Evolutionary conservation across 2,888 invertebrate genomes (phyloP), one percentile per base, ranked within the genome.

Genomic region (Dasysyrphus tricinctus): DNA sequence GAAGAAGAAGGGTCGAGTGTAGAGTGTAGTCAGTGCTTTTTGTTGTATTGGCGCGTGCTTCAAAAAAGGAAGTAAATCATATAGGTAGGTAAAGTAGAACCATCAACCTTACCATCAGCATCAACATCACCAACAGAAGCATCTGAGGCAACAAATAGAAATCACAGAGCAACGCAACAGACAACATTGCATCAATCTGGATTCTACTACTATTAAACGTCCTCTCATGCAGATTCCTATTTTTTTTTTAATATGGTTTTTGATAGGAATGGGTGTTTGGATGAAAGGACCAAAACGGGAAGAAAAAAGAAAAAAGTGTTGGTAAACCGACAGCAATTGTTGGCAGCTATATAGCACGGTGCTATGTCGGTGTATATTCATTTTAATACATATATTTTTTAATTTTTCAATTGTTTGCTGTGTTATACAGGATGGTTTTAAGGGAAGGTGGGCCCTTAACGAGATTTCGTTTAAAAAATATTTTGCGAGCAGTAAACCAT

Each of bases 281-380:
- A 65, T 86, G 72, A 82, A 79, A 86, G 86, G 70, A 86, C 78
- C 79, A 76, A 75, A 70, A 81, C 67, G 69, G 65, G 75, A 72
- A 82, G 70, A 72, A 65, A 72, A 39, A 77, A 63, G 37, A 81
- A 74, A 80, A 86, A 75, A 86, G 86, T 86, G 86, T 86, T 82
- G 81, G 86, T 82, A 86, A 86, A 86, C 86, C 86, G 86, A 86
- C 86, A 86, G 86, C 86, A 86, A 86, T 86, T 86, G 86, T 86
- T 86, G 65, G 75, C 81, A 79, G 81, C 86, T 86, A 78, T 86
- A 86, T 86, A 74, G 29, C 73, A 65, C 51, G 65, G 51, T 44
- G 47, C 77, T 85, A 77, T 86, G 61, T 39, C 59, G 69, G 72
- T 67, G 47, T 72, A 81, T 57, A 78, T 74, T 39, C 69, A 11